Percentiles rank a stretch among this genome's conserved stretches.
Conservation (phyloP, 2,797 vertebrate genomes). For the Acomys russatus region DNA sequence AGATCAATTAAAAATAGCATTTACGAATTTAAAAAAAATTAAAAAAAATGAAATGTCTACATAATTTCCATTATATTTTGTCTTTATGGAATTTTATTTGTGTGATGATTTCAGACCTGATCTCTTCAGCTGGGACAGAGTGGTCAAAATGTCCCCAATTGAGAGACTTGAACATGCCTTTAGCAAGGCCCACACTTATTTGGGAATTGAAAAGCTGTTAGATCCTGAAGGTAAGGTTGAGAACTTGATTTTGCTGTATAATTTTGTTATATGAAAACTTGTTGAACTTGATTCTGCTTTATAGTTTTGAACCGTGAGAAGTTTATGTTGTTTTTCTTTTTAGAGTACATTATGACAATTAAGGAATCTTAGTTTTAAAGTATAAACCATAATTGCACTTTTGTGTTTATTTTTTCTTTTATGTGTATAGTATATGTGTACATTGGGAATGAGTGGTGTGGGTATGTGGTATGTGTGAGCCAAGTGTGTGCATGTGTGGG, state of each 20-base stretch:
- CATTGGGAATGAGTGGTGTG: not conserved
- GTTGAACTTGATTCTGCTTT: constrained; percentile 43
- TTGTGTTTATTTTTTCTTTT: not conserved
- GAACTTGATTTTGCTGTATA: constrained; percentile 25
- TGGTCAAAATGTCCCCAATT: constrained; percentile 90
- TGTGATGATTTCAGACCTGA: constrained; percentile 91
- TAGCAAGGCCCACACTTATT: constrained; percentile 93
- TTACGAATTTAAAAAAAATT: not conserved
- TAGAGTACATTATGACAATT: not conserved
- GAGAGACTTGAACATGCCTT: constrained; percentile 97
- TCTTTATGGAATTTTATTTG: constrained; percentile 43
- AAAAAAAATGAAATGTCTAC: not conserved
- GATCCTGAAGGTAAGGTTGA: constrained; percentile 95
- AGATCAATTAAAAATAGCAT: not conserved
- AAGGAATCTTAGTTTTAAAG: constrained; percentile 10
- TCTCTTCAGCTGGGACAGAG: constrained; percentile 94
- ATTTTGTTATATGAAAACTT: not conserved
- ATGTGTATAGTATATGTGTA: not conserved
- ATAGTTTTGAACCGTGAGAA: constrained; percentile 15
- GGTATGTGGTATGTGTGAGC: not conserved
- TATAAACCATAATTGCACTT: not conserved
- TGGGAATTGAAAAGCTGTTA: constrained; percentile 96
- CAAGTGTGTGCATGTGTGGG: not conserved
- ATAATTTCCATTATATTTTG: not conserved
- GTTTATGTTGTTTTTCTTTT: not conserved